Evolutionary conservation across 2,888 invertebrate species (phyloP).

Genomic region (Acleris emargana): DNA sequence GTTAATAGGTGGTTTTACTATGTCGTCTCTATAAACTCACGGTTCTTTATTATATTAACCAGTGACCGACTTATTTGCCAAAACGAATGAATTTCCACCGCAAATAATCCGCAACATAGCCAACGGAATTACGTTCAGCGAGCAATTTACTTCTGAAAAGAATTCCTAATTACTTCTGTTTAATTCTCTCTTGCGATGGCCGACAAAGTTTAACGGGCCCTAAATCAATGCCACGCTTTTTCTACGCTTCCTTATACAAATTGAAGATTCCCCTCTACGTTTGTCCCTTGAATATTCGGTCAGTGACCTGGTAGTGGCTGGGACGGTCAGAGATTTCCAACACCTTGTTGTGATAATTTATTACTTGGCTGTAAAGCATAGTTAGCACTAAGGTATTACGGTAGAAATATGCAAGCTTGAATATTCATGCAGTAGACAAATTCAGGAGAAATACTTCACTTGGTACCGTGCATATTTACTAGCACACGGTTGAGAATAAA

Average conservation of each 20-base stretch:
- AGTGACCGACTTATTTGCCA: not conserved
- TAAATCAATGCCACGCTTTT: constrained; percentile 52
- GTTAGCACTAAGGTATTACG: constrained; percentile 37
- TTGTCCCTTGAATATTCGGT: constrained; percentile 62
- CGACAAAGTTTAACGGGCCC: constrained; percentile 44
- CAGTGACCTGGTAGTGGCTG: constrained; percentile 56
- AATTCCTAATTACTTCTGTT: constrained; percentile 10
- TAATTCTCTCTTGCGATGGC: constrained; percentile 10
- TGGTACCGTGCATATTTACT: not conserved
- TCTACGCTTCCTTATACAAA: constrained; percentile 49
- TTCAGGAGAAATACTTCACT: not conserved
- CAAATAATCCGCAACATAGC: not conserved
- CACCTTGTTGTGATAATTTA: constrained; percentile 63
- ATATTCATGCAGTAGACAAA: constrained; percentile 21
- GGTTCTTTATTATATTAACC: not conserved
- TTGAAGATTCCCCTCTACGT: constrained; percentile 40
- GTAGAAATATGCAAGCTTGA: constrained; percentile 15
- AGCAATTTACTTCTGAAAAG: constrained; percentile 3
- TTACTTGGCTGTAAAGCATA: constrained; percentile 45
- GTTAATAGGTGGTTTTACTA: too few species aligned
- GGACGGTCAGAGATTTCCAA: constrained; percentile 54
- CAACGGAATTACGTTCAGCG: constrained; percentile 4
- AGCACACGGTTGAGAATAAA: not conserved
- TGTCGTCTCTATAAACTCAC: not conserved
- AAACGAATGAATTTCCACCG: not conserved